These are phyloP conservation scores for Hyperoplus lanceolatus DNA, from an alignment of 2,797 vertebrate species.

Conservation along the genomic window DNA sequence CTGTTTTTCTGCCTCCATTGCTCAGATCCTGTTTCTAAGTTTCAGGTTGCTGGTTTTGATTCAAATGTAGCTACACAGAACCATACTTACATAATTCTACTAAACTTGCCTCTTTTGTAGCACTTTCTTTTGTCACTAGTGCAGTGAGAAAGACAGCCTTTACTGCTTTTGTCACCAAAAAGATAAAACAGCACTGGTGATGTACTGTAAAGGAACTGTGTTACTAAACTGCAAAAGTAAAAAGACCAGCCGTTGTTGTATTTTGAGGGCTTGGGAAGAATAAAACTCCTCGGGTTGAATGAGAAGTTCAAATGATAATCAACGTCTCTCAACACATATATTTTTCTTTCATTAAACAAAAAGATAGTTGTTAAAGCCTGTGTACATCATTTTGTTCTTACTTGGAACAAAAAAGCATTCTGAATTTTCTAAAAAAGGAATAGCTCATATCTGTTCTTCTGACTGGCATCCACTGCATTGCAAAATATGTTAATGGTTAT, in stretches of 20 bases:
- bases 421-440: not conserved
- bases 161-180: slow-evolving; percentile 1
- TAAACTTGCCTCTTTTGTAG: slow-evolving; percentile 24
- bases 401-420: not conserved
- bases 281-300: not conserved
- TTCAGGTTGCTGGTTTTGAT: slow-evolving; percentile 55
- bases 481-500: not conserved
- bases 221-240: not conserved
- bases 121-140: slow-evolving; percentile 1
- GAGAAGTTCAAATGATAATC: not conserved
- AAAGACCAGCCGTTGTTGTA: not conserved
- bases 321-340: not conserved
- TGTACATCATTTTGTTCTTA: slow-evolving; percentile 1
- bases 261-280: not conserved
- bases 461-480: not conserved
- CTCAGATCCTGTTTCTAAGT: slow-evolving; percentile 53
- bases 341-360: not conserved
- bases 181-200: not conserved
- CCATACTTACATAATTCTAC: slow-evolving; percentile 21
- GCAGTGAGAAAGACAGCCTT: slow-evolving; percentile 11
- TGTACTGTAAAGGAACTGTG: slow-evolving; percentile 4
- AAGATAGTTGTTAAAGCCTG: not conserved
- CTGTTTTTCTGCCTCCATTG: slow-evolving; percentile 63
- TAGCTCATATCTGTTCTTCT: not conserved
- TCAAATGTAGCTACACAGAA: slow-evolving; percentile 40